Evolutionary conservation across 2,113 vertebrate genomes (phyloP), one percentile per base, ranked within the genome.

Genomic region (Maccullochella peelii): DNA sequence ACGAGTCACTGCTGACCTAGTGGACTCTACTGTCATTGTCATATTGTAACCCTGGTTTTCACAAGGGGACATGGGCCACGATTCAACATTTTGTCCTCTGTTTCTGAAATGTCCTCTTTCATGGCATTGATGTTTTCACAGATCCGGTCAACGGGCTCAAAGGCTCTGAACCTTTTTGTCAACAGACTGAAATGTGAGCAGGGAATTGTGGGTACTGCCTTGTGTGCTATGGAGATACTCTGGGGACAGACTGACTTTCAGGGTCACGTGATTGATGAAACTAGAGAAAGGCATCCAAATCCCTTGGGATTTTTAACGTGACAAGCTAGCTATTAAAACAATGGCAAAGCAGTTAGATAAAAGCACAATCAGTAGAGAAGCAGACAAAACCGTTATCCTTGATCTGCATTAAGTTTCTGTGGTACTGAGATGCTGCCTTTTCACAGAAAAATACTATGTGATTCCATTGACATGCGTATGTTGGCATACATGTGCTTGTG

Each of bases 191-290:
- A 86, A 80, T 49, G 50, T 63, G 67, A 67, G 42, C 44, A 70
- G 57, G 52, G 52, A 73, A 68, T 74, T 71, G 44, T 42, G 63
- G 73, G 61, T 44, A 49, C 16, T 50, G 23, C 15, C 10, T 40
- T 61, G 70, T 47, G 49, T 1, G 55, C 44, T 9, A 23, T 27
- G 44, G 44, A 27, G 70, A 86, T 59, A 79, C 78, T 66, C 77
- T 36, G n/a, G 68, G 78, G 78, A 84, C 54, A 61, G 20, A 69
- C 33, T 77, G 86, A 44, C 54, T 80, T 77, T 77, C 21, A 23
- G 63, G 69, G 73, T 73, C 62, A 77, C 8, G 3, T 57, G 73
- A 73, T 74, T 65, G 57, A 84, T 62, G 42, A 47, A 47, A 76
- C 44, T 33, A 25, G 65, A 69, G 49, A 66, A 77, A 80, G 68